Percentiles rank a stretch among this genome's conserved stretches.
These are phyloP conservation scores for Pollicipes pollicipes DNA, from an alignment of 1,140 invertebrate genomes.

Conservation along the genomic window DNA sequence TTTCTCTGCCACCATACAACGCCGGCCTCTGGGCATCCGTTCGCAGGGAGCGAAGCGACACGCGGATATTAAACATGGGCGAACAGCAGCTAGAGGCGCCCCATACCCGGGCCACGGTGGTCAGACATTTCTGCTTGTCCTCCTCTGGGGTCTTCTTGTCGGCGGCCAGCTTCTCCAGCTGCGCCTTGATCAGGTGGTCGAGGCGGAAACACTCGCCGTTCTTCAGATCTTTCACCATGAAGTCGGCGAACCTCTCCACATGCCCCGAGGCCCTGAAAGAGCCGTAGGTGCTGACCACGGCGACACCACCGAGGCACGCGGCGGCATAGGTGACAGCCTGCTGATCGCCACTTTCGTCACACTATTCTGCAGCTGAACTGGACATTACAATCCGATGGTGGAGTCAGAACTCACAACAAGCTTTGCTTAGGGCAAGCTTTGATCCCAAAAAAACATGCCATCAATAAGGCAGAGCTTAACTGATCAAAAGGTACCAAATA, in stretches of 20 bases:
- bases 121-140: constrained; percentile 25
- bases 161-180: constrained; percentile 68
- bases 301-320: too few species aligned
- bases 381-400: too few species aligned
- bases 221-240: constrained; percentile 96
- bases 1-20: constrained; percentile 62
- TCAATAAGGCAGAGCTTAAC: too few species aligned
- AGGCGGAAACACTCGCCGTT: constrained; percentile 92
- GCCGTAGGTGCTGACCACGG: too few species aligned
- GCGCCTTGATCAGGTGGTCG: constrained; percentile 96
- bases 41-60: not conserved
- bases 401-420: too few species aligned
- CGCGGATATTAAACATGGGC: not conserved
- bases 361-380: too few species aligned
- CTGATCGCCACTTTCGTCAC: too few species aligned
- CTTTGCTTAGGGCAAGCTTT: too few species aligned
- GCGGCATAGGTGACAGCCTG: too few species aligned
- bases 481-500: too few species aligned
- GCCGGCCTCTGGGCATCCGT: constrained; percentile 8
- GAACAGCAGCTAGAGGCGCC: not conserved
- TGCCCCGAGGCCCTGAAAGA: constrained; percentile 67
- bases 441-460: too few species aligned
- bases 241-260: constrained; percentile 94
- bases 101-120: not conserved
- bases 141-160: constrained; percentile 64